Base-by-base conservation (phyloP, 2,888 invertebrate genomes). In the Andrena chrysosceles region DNA sequence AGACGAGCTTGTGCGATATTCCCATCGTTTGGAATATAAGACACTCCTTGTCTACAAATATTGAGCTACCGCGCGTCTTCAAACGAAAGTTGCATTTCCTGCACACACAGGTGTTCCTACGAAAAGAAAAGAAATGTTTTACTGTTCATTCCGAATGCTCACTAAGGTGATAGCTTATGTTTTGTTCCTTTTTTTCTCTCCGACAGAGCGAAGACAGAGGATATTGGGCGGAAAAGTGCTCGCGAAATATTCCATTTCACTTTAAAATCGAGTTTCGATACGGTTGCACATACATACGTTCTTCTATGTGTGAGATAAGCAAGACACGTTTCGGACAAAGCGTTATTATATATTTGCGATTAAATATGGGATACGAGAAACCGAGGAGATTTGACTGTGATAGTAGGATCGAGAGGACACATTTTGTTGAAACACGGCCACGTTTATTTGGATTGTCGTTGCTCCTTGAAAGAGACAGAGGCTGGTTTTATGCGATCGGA, bases 331-430 rank as follows among this genome's bases (percentile, higher is more conserved):
- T 63, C 71, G 71, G 66, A 73, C 63, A 74, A 64, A 64, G 62
- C 73, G 75, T 87, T 76, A 79, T 83, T 83, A 83, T 83, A 73
- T 76, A 86, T 77, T 84, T 85, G 81, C 77, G 83, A 52, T 86
- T 76, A 80, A 84, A 75, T 76, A 80, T 80, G 84, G 80, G 69
- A 84, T 74, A 86, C 68, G 83, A 84, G 87, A 86, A 81, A 83
- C 26, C 26, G 81, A 86, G 89, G 90, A 90, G 83, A 89, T 83
- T 91, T 92, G 91, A 91, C 92, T 92, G 92, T 92, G 92, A 92
- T 92, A 92, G 91, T 91, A 91, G 90, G 90, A 90, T 87, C 87
- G 88, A 87, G 89, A 85, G 89, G 84, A 87, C 81, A 89, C 84
- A 85, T 86, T 87, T 87, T 85, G 87, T 84, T 72, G 81, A 85